Conservation (phyloP, 2,797 vertebrate genomes). For the Moxostoma hubbsi region DNA sequence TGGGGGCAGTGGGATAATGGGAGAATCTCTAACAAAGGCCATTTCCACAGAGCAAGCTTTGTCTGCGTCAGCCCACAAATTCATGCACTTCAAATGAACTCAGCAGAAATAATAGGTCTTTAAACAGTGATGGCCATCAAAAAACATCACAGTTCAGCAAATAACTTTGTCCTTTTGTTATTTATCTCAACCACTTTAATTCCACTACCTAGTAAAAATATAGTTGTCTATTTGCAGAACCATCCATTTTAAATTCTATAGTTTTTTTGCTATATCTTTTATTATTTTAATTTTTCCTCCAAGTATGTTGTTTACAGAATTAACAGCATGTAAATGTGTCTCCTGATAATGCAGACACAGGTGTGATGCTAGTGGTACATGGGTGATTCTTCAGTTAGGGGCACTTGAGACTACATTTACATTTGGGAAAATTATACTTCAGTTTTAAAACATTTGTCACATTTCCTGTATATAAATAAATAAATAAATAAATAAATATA, state of each 20-base stretch:
- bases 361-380: background rate
- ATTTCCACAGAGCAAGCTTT: slow-evolving; percentile 59
- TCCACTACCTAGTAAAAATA: background rate
- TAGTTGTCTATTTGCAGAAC: background rate
- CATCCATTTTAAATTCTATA: background rate
- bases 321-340: too few species aligned
- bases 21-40: slow-evolving; percentile 59
- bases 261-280: background rate
- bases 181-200: slow-evolving; percentile 20
- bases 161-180: slow-evolving; percentile 27
- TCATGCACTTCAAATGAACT: slow-evolving; percentile 51
- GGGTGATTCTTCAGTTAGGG: too few species aligned
- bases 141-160: slow-evolving; percentile 43
- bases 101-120: slow-evolving; percentile 47
- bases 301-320: background rate
- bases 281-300: background rate
- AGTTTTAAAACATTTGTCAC: too few species aligned
- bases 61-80: slow-evolving; percentile 55
- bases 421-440: too few species aligned
- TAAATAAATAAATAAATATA: too few species aligned
- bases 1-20: slow-evolving; percentile 50
- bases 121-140: slow-evolving; percentile 43
- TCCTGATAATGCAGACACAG: too few species aligned
- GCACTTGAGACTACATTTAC: too few species aligned
- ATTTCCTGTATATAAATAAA: too few species aligned